A percentile compares a stretch with the other conserved stretches of the same genome.
Evolutionary conservation across 2,888 invertebrate species (phyloP).

Genomic region (Cloeon dipterum): DNA sequence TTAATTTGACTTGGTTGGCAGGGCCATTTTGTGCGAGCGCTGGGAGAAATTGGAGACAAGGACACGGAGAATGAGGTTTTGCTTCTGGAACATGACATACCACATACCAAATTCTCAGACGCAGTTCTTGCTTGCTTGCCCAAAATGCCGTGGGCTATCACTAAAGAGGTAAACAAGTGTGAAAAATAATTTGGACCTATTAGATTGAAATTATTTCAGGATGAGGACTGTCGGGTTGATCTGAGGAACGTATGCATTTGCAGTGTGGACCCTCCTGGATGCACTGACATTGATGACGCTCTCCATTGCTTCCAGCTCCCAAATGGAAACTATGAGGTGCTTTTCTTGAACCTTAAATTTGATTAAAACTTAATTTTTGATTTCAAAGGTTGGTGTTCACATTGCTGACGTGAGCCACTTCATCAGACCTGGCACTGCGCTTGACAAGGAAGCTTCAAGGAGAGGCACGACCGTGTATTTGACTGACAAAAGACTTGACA

Average conservation of each 20-base stretch:
- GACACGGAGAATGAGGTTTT: slow-evolving; percentile 93
- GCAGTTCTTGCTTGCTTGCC: slow-evolving; percentile 84
- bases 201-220: slow-evolving; percentile 23
- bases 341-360: neutral
- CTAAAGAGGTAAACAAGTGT: slow-evolving; percentile 43
- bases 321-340: slow-evolving; percentile 48
- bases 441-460: slow-evolving; percentile 82
- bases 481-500: slow-evolving; percentile 77
- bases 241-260: slow-evolving; percentile 68
- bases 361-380: neutral
- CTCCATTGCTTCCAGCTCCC: slow-evolving; percentile 45
- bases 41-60: slow-evolving; percentile 83
- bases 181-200: neutral
- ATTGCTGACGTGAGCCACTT: slow-evolving; percentile 98
- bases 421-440: slow-evolving; percentile 72
- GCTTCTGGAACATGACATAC: slow-evolving; percentile 88
- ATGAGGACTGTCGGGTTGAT: slow-evolving; percentile 55
- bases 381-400: slow-evolving; percentile 65
- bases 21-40: slow-evolving; percentile 85
- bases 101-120: slow-evolving; percentile 86
- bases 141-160: slow-evolving; percentile 68
- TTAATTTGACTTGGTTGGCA: slow-evolving; percentile 13
- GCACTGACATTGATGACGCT: slow-evolving; percentile 98
- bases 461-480: slow-evolving; percentile 92
- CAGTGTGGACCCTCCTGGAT: slow-evolving; percentile 94